Evolutionary conservation across 2,113 vertebrate genomes (phyloP), one percentile per base, ranked within the genome.

Genomic region (Seriola quinqueradiata): DNA sequence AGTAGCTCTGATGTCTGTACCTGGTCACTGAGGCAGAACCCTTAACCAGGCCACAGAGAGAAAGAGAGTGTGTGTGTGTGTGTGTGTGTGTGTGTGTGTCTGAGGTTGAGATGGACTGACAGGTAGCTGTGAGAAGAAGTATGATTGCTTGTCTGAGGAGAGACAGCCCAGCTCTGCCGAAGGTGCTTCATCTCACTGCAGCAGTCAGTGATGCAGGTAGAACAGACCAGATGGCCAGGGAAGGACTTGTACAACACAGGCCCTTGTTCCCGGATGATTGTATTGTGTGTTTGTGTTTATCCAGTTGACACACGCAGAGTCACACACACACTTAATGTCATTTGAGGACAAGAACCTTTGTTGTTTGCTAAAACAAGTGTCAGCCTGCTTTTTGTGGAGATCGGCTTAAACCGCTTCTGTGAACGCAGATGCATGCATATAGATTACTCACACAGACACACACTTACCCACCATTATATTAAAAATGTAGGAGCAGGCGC

Each of bases 71-170:
- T 36, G 19, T n/a, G 3, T 40, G 59, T 76, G 75, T 85, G 50
- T 66, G 57, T 64, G 48, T 52, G 21, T 65, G n/a, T 70, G 28
- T 76, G 75, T 84, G 28, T 82, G 50, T 86, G 57, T 85, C 60
- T 89, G 90, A 89, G 75, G 38, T 63, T 86, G 76, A 92, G 84
- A 60, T 60, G 77, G 82, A 85, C 88, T 92, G 92, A 92, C 92
- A 87, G 82, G 83, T 68, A 75, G 75, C 83, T 76, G 86, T 81
- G 75, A 89, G 79, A 82, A 82, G 50, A 81, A 76, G 78, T 71
- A 83, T 80, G 86, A 90, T 90, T 79, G 71, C 79, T 79, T 91
- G 70, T 88, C 83, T 86, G 70, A 70, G 61, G 54, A 83, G 68
- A 90, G 76, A 81, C 70, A 68, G 68, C 52, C 38, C 50, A 44